phyloP scores from a whole-genome alignment of 2,113 vertebrate species.

The Erpornis zantholeuca region DNA sequence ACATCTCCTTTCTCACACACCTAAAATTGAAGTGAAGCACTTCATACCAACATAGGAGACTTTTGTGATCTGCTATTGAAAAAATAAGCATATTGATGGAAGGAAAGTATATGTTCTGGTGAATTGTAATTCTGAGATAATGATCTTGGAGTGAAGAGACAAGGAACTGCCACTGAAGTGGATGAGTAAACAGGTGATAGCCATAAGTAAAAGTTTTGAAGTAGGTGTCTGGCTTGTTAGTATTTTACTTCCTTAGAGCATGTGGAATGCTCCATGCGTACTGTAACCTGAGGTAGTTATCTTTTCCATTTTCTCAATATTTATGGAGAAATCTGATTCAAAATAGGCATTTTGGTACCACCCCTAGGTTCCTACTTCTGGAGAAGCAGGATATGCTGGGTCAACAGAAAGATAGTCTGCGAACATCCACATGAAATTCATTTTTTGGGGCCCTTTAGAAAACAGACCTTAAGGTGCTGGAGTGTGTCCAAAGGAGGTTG shows the following conservation, averaged over 20 bases:
- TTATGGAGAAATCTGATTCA: not conserved
- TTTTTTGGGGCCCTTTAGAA: not conserved
- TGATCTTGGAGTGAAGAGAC: not conserved
- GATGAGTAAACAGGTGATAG: not conserved
- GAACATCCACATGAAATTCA: not conserved
- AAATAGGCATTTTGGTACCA: not conserved
- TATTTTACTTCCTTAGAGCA: not conserved
- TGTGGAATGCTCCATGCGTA: not conserved
- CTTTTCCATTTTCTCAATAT: not conserved
- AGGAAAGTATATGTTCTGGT: not conserved
- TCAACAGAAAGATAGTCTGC: not conserved
- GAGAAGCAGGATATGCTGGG: not conserved
- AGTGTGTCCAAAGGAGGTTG: not conserved
- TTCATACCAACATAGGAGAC: not conserved
- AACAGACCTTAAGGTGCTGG: not conserved
- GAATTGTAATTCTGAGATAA: not conserved
- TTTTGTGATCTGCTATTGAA: not conserved
- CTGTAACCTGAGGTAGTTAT: not conserved
- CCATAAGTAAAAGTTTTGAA: not conserved
- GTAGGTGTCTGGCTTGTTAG: not conserved
- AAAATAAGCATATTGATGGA: accelerated
- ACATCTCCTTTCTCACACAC: not conserved
- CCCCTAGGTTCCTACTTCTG: not conserved
- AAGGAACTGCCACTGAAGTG: not conserved
- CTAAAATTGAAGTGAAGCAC: not conserved